Evolutionary conservation across 1,140 invertebrate species (phyloP).

Genomic region (Pararge aegeria): DNA sequence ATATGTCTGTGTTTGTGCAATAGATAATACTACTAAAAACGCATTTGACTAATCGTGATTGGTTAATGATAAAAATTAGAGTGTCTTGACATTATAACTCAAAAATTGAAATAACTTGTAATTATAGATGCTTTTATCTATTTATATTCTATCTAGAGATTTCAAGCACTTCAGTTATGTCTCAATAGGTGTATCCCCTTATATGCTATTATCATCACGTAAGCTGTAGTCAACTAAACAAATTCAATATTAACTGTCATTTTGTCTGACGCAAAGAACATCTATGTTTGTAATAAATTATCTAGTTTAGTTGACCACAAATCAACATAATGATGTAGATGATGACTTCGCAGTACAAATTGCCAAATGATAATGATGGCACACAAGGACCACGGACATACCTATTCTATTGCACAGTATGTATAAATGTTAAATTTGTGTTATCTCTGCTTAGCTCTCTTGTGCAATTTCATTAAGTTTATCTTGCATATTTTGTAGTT

Average conservation of each 20-base stretch:
- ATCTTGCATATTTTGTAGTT: conserved; percentile 33
- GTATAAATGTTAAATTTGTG: conserved; percentile 51
- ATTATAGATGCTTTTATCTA: conserved; percentile 72
- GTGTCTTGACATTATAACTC: conserved; percentile 53
- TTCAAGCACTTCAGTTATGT: conserved; percentile 63
- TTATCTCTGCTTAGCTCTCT: conserved; percentile 67
- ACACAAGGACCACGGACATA: no score
- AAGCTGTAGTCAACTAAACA: no score
- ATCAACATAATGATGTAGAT: no score
- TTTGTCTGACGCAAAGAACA: no score
- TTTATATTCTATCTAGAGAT: conserved; percentile 66
- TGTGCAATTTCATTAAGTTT: conserved; percentile 50
- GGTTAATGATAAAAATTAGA: conserved; percentile 36
- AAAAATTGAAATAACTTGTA: conserved; percentile 57
- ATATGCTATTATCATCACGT: no score
- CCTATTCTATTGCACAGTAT: conserved; percentile 57
- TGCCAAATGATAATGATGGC: no score
- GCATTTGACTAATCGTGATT: conserved; percentile 36
- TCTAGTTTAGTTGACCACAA: no score
- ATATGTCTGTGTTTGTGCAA: conserved; percentile 71
- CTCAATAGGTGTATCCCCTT: conserved; percentile 28
- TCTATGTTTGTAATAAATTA: no score
- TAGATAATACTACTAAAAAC: conserved; percentile 57
- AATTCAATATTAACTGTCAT: no score
- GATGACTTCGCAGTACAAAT: no score